Evolutionary conservation across 2,888 invertebrate species (phyloP).

Genomic region (Hyposoter dolosus): DNA sequence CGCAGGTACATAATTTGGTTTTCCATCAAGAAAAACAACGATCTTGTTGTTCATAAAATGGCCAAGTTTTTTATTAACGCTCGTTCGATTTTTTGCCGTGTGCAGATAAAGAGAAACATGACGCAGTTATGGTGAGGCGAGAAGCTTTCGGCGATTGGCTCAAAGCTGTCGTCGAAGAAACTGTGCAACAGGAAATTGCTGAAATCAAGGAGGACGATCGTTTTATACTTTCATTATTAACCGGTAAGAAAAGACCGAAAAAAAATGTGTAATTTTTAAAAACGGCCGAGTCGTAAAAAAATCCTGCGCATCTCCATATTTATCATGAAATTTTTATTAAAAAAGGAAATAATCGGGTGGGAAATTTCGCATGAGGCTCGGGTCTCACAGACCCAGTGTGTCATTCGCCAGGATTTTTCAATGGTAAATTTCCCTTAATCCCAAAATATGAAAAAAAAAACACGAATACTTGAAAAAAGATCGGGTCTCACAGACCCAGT

Average conservation of each 20-base stretch:
- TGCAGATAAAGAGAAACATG: slow-evolving; percentile 85
- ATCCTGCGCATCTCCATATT: too few species aligned
- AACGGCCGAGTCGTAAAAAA: too few species aligned
- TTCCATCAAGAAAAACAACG: slow-evolving; percentile 1
- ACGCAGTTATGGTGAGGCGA: slow-evolving; percentile 86
- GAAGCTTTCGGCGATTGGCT: slow-evolving; percentile 89
- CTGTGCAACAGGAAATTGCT: slow-evolving; percentile 81
- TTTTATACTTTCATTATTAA: slow-evolving; percentile 76
- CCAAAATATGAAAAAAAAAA: too few species aligned
- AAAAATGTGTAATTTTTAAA: not conserved
- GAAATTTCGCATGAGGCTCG: too few species aligned
- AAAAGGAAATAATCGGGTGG: too few species aligned
- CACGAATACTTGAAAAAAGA: too few species aligned
- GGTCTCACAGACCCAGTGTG: too few species aligned
- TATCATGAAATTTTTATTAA: not conserved
- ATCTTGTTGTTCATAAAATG: not conserved
- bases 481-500: too few species aligned
- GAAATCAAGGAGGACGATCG: slow-evolving; percentile 74
- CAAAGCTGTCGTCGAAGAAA: slow-evolving; percentile 85
- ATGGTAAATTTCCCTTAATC: too few species aligned
- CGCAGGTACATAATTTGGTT: slow-evolving; percentile 81
- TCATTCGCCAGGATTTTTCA: too few species aligned
- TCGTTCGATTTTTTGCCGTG: slow-evolving; percentile 79
- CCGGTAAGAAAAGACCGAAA: slow-evolving; percentile 71
- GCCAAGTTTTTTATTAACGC: not conserved